Conservation (phyloP, 2,888 invertebrate species). For the Heterodera filipjevi region DNA sequence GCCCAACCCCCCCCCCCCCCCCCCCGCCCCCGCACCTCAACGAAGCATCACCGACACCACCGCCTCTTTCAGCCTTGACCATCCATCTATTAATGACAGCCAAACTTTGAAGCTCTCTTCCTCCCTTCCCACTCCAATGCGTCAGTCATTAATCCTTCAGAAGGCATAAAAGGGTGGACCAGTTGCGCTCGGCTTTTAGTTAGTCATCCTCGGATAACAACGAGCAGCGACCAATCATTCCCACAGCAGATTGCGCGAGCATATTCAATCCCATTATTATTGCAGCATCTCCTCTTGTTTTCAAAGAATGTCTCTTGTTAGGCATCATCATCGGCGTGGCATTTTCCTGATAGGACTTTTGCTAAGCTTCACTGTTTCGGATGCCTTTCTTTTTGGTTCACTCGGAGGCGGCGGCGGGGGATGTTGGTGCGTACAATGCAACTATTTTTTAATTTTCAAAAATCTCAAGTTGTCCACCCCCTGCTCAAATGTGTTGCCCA, state of each 20-base stretch:
- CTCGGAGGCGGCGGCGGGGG: constrained; percentile 7
- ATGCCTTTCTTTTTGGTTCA: constrained; percentile 8
- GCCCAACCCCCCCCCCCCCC: background rate
- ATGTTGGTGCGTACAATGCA: background rate
- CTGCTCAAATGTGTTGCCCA: background rate
- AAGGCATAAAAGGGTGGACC: constrained; percentile 21
- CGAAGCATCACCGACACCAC: background rate
- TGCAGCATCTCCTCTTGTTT: background rate
- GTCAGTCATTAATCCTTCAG: background rate
- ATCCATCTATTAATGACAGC: constrained; percentile 1
- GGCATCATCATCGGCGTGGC: constrained; percentile 14
- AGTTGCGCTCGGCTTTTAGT: constrained; percentile 25
- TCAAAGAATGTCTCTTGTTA: constrained; percentile 2
- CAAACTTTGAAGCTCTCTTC: background rate
- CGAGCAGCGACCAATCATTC: background rate
- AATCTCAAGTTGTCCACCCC: background rate
- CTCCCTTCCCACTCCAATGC: background rate
- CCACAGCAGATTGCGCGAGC: background rate
- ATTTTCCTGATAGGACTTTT: constrained; percentile 13
- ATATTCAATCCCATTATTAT: background rate
- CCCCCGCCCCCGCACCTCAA: background rate
- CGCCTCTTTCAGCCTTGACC: constrained; percentile 1
- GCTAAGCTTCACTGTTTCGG: constrained; percentile 19
- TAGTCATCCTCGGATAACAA: background rate
- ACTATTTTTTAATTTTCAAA: background rate